These are phyloP conservation scores for Lucilia cuprina DNA, from an alignment of 1,140 invertebrate species.

Conservation along the genomic window DNA sequence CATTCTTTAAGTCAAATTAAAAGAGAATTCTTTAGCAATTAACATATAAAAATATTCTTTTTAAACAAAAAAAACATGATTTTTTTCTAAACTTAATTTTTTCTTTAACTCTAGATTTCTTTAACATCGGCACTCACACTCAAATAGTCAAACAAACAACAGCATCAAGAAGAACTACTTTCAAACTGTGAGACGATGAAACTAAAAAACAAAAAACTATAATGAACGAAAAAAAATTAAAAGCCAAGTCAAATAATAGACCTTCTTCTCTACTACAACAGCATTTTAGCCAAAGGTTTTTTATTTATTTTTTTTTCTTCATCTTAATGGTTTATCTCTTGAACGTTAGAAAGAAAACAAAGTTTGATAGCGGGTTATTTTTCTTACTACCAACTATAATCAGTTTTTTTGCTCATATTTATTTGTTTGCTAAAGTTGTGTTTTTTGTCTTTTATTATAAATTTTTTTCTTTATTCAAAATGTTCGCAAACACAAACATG, in stretches of 20 bases:
- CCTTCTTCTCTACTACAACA: not conserved
- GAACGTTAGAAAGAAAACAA: not conserved
- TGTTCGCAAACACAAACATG: slow-evolving; percentile 6
- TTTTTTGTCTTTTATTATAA: not conserved
- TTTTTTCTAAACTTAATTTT: not conserved
- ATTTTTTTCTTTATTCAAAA: not conserved
- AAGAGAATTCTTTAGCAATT: slow-evolving; percentile 3
- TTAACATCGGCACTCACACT: not conserved
- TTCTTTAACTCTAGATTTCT: not conserved
- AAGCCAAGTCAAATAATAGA: not conserved
- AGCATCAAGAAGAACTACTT: not conserved
- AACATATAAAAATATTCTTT: not conserved
- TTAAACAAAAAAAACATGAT: not conserved
- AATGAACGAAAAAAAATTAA: not conserved
- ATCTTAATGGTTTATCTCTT: slow-evolving; percentile 8
- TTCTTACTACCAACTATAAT: not conserved
- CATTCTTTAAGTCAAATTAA: not conserved
- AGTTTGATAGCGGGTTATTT: not conserved
- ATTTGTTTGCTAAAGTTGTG: not conserved
- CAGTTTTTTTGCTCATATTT: not conserved
- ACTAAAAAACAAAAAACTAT: not conserved
- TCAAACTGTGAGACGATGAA: not conserved
- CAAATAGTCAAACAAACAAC: not conserved
- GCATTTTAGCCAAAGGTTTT: slow-evolving; percentile 1
- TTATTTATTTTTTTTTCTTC: not conserved